These are phyloP conservation scores for Plagodis pulveraria DNA, from an alignment of 2,888 invertebrate genomes.

Conservation along the genomic window DNA sequence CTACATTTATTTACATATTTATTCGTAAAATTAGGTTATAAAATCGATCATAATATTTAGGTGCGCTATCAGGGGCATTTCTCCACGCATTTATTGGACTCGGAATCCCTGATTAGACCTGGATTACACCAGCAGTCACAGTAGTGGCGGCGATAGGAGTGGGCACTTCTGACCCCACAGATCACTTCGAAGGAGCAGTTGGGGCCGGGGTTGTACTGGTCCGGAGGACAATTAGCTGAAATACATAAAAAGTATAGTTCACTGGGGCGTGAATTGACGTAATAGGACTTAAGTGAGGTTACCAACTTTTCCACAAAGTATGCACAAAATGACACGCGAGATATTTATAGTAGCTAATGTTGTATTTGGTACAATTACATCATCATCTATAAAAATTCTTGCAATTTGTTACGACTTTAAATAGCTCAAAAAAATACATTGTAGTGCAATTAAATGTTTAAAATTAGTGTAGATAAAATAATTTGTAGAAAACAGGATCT, in stretches of 20 bases:
- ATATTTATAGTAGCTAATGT: neutral
- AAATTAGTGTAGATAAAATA: no score
- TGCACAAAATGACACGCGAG: neutral
- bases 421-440: no score
- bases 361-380: no score
- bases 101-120: constrained; percentile 45
- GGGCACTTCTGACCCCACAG: constrained; percentile 49
- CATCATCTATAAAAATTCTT: no score
- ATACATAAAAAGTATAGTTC: constrained; percentile 16
- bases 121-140: constrained; percentile 62
- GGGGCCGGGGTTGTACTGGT: constrained; percentile 55
- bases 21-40: no score
- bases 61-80: constrained; percentile 37
- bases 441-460: no score
- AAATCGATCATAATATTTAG: neutral
- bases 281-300: neutral
- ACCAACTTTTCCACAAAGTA: no score
- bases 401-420: no score
- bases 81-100: constrained; percentile 47
- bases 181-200: constrained; percentile 54
- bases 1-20: no score
- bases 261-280: neutral
- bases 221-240: constrained; percentile 58
- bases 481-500: no score
- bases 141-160: constrained; percentile 49